phyloP scores from a whole-genome alignment of 2,113 vertebrate genomes.

The Sprattus sprattus region DNA sequence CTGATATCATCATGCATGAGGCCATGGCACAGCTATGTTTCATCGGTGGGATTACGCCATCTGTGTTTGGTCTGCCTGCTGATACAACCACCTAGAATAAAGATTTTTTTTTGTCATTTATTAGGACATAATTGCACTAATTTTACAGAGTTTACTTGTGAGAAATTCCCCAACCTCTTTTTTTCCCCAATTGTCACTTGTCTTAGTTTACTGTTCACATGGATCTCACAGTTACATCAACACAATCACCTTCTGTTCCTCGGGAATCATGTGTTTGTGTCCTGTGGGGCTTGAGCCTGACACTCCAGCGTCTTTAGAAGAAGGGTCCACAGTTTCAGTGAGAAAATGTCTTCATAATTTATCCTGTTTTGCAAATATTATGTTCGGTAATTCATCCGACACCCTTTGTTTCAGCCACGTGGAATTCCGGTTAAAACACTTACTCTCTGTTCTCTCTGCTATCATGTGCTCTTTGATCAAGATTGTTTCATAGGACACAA shows the following conservation, averaged over 20 bases:
- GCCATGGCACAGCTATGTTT: too few relatives aligned
- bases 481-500: background rate
- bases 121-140: background rate
- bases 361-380: background rate
- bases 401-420: background rate
- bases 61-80: too few relatives aligned
- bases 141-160: background rate
- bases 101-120: background rate
- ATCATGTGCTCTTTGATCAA: background rate
- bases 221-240: conserved; percentile 60
- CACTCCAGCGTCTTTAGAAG: background rate
- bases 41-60: background rate
- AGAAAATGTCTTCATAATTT: background rate
- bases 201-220: background rate
- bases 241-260: conserved; percentile 69
- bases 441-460: background rate
- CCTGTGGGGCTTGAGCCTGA: background rate
- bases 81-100: too few relatives aligned
- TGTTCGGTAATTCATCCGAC: background rate
- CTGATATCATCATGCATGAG: too few relatives aligned
- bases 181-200: background rate
- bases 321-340: background rate
- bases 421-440: background rate
- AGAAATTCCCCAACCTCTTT: background rate
- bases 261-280: conserved; percentile 34